phyloP scores from a whole-genome alignment of 2,888 invertebrate genomes.

The Athrips mouffetella region DNA sequence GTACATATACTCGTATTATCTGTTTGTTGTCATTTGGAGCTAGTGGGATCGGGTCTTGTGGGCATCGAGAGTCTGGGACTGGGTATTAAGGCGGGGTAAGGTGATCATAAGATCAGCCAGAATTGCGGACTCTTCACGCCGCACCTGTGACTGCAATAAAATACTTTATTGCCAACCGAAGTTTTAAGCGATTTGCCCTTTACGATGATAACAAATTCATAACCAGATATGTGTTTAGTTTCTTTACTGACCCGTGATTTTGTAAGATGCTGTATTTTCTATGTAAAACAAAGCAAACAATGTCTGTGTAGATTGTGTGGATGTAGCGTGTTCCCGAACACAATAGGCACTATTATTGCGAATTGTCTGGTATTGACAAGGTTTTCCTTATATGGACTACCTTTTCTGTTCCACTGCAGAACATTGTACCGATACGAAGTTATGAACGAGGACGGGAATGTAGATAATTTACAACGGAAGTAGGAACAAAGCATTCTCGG shows the following conservation, averaged over 20 bases:
- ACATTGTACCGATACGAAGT: constrained; percentile 49
- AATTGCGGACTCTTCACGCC: constrained; percentile 51
- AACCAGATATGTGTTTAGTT: constrained; percentile 1
- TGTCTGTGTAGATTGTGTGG: no score
- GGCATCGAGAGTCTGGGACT: not conserved
- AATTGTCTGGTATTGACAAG: no score
- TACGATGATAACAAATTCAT: constrained; percentile 35
- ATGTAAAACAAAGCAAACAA: no score
- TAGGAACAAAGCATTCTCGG: constrained; percentile 55
- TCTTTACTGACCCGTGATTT: not conserved
- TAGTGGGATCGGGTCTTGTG: not conserved
- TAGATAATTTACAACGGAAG: constrained; percentile 56
- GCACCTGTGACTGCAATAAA: constrained; percentile 66
- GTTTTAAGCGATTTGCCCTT: constrained; percentile 41
- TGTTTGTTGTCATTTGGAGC: no score
- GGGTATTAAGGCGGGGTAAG: constrained; percentile 29
- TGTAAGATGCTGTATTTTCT: not conserved
- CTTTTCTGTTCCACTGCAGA: constrained; percentile 33
- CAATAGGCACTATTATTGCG: no score
- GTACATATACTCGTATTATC: no score
- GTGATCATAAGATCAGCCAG: constrained; percentile 49
- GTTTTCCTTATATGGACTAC: constrained; percentile 1
- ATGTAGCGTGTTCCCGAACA: no score
- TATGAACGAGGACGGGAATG: constrained; percentile 58
- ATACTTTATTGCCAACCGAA: constrained; percentile 53